Conservation (phyloP, 2,113 vertebrate genomes). For the Vanacampus margaritifer region DNA sequence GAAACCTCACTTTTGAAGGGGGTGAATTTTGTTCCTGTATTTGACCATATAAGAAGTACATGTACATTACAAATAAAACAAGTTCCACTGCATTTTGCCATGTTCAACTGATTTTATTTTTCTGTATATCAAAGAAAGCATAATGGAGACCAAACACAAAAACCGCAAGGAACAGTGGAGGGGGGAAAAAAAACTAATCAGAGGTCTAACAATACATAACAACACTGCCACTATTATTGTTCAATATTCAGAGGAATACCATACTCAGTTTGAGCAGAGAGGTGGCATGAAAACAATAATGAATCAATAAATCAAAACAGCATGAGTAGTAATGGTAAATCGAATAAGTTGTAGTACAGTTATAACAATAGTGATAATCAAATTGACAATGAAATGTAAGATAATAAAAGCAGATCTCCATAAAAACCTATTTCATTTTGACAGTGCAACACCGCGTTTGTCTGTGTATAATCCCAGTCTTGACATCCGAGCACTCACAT, state of each 20-base stretch:
- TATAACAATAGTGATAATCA: constrained; percentile 79
- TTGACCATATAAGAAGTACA: neutral
- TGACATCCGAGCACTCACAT: constrained; percentile 64
- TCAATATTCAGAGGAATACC: constrained; percentile 74
- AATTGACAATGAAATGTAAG: constrained; percentile 75
- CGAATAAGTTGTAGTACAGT: constrained; percentile 78
- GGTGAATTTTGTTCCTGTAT: neutral
- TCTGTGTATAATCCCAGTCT: constrained; percentile 62
- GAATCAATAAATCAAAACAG: constrained; percentile 73
- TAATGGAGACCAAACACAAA: constrained; percentile 79
- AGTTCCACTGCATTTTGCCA: neutral
- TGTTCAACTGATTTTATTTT: constrained; percentile 76
- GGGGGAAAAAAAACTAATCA: constrained; percentile 70
- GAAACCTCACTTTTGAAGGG: no score
- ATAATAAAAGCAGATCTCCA: constrained; percentile 76
- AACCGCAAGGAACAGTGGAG: constrained; percentile 70
- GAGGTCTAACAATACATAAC: constrained; percentile 75
- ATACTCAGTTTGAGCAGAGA: constrained; percentile 63
- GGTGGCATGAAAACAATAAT: constrained; percentile 74
- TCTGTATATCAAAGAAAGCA: constrained; percentile 78
- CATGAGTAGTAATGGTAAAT: constrained; percentile 76
- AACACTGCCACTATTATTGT: constrained; percentile 76
- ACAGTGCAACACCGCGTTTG: constrained; percentile 73
- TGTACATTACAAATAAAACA: neutral
- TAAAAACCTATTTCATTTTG: constrained; percentile 71